Conservation (phyloP, 2,888 invertebrate genomes). For the Liposcelis brunnea region DNA sequence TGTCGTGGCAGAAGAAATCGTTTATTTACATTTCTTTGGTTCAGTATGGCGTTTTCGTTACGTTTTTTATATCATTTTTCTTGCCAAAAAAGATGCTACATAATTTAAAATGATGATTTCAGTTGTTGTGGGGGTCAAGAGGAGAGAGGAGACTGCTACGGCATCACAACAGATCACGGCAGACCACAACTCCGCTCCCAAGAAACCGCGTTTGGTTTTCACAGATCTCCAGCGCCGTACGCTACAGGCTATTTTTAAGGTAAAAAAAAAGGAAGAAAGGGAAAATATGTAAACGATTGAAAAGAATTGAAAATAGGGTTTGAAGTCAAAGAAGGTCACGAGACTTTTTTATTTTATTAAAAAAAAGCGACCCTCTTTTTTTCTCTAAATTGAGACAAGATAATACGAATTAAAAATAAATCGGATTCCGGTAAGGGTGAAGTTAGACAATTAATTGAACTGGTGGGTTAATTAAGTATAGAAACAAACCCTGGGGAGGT, state of each 20-base stretch:
- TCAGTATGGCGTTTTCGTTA: constrained; percentile 10
- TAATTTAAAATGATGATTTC: neutral
- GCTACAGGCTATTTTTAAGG: constrained; percentile 99
- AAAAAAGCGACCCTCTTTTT: too few species aligned
- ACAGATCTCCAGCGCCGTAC: constrained; percentile 99
- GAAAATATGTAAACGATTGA: neutral
- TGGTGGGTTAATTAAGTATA: too few species aligned
- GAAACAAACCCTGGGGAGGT: too few species aligned
- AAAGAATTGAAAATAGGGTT: neutral
- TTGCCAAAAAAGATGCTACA: neutral
- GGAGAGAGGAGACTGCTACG: constrained; percentile 75
- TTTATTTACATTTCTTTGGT: too few species aligned
- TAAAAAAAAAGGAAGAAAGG: constrained; percentile 25
- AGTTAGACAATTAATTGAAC: too few species aligned
- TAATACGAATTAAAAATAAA: too few species aligned
- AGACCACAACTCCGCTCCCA: constrained; percentile 68
- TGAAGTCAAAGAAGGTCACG: neutral
- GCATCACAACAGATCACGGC: constrained; percentile 24
- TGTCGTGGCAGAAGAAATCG: too few species aligned
- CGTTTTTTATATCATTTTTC: constrained; percentile 6
- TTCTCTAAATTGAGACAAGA: too few species aligned
- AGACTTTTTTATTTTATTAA: too few species aligned
- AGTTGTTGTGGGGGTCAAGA: constrained; percentile 36
- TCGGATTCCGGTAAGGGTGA: too few species aligned
- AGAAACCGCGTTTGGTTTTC: constrained; percentile 99